Percentiles rank a stretch among this genome's conserved stretches.
phyloP scores from a whole-genome alignment of 2,113 vertebrate genomes.

The Scytalopus superciliaris region DNA sequence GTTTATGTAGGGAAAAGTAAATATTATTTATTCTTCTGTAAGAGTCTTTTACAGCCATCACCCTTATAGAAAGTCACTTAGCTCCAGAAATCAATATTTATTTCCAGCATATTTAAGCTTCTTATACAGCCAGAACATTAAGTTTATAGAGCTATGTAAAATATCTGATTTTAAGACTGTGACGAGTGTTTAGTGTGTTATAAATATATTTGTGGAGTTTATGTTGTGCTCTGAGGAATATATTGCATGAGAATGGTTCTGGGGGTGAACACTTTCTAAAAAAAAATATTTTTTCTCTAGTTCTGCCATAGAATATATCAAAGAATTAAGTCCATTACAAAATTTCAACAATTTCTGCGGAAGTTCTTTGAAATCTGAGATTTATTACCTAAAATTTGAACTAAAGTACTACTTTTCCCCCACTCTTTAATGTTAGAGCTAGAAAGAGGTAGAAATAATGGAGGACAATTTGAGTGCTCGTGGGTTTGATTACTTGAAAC shows the following conservation, averaged over 20 bases:
- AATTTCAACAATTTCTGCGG: neutral
- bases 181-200: neutral
- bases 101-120: slow-evolving; percentile 45
- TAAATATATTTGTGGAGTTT: neutral
- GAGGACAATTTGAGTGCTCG: neutral
- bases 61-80: neutral
- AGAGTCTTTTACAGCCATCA: neutral
- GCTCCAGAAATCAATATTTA: slow-evolving; percentile 59
- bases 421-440: neutral
- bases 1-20: slow-evolving; percentile 35
- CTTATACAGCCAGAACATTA: slow-evolving; percentile 21
- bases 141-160: slow-evolving; percentile 44
- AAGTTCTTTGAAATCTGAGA: neutral
- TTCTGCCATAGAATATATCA: neutral
- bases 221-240: neutral
- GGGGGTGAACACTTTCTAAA: neutral
- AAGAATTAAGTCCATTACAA: neutral
- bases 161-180: slow-evolving; percentile 12
- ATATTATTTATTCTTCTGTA: slow-evolving; percentile 37
- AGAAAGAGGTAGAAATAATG: neutral
- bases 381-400: neutral
- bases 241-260: neutral
- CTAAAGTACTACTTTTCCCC: neutral
- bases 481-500: neutral
- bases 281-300: neutral